Conservation (phyloP, 1,140 invertebrate species). For the Trichonephila clavata region DNA sequence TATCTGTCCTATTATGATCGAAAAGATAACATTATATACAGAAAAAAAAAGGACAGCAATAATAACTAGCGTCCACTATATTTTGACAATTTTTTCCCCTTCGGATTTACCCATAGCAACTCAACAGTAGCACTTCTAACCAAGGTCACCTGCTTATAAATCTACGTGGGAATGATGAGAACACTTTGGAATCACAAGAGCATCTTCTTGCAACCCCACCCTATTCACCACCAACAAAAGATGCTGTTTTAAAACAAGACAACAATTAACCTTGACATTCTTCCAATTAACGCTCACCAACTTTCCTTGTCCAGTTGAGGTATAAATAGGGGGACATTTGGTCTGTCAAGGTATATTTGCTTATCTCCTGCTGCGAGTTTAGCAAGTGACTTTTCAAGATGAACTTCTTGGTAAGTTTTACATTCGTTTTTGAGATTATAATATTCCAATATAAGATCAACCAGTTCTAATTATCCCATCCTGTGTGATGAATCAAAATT, state of each 20-base stretch:
- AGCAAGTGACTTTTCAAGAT: conserved; percentile 55
- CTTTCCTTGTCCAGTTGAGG: not conserved
- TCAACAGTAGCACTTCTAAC: not conserved
- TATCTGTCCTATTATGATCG: no score
- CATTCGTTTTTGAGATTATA: not conserved
- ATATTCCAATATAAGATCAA: no score
- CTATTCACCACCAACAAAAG: not conserved
- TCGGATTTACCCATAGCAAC: not conserved
- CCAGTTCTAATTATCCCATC: no score
- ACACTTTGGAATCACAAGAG: not conserved
- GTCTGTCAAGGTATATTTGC: conserved; percentile 36
- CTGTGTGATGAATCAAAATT: no score
- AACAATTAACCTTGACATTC: conserved; percentile 10
- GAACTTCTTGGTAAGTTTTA: conserved; percentile 50
- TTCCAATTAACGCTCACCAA: not conserved
- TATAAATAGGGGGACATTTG: not conserved
- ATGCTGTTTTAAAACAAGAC: not conserved
- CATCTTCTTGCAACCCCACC: not conserved
- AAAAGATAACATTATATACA: no score
- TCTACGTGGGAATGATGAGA: not conserved
- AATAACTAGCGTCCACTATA: no score
- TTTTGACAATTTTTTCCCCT: no score
- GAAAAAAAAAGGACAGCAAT: no score
- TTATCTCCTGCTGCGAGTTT: conserved; percentile 67
- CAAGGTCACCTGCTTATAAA: not conserved